Conservation (phyloP, 2,888 invertebrate genomes). For the Mesorhabditis sp. region DNA sequence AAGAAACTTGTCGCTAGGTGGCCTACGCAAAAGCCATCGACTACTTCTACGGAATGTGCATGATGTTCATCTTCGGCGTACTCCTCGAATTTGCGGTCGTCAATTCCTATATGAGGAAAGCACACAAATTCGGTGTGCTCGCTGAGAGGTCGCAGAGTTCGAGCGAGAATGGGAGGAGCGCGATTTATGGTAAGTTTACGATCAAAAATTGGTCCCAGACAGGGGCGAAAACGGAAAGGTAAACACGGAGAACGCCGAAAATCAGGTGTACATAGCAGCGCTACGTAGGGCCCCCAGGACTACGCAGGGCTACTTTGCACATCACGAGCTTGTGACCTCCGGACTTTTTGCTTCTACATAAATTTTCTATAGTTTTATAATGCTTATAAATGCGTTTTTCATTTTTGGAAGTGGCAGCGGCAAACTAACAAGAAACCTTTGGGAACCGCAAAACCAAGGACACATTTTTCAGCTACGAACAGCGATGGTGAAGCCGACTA, state of each 20-base stretch:
- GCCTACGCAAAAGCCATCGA: constrained; percentile 50
- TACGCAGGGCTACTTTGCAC: too few relatives aligned
- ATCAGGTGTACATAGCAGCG: too few relatives aligned
- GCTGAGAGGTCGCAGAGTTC: constrained; percentile 38
- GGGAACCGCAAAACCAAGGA: background rate
- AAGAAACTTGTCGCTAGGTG: background rate
- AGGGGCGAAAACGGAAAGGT: too few relatives aligned
- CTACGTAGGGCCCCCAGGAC: too few relatives aligned
- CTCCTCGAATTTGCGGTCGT: constrained; percentile 49
- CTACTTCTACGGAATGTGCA: constrained; percentile 51
- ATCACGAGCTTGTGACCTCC: too few relatives aligned
- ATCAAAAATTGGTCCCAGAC: background rate
- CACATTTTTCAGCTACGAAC: background rate
- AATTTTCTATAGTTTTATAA: too few relatives aligned
- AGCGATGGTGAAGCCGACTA: constrained; percentile 18
- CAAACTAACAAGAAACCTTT: too few relatives aligned
- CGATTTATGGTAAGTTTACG: constrained; percentile 16
- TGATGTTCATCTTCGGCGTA: constrained; percentile 52
- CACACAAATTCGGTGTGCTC: constrained; percentile 49
- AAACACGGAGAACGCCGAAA: too few relatives aligned
- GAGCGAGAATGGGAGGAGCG: constrained; percentile 20
- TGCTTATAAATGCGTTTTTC: too few relatives aligned
- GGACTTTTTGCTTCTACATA: too few relatives aligned
- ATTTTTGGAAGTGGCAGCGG: too few relatives aligned
- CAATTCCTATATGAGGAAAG: constrained; percentile 45